Base-by-base conservation (phyloP, 2,113 vertebrate genomes). In the Zootoca vivipara region DNA sequence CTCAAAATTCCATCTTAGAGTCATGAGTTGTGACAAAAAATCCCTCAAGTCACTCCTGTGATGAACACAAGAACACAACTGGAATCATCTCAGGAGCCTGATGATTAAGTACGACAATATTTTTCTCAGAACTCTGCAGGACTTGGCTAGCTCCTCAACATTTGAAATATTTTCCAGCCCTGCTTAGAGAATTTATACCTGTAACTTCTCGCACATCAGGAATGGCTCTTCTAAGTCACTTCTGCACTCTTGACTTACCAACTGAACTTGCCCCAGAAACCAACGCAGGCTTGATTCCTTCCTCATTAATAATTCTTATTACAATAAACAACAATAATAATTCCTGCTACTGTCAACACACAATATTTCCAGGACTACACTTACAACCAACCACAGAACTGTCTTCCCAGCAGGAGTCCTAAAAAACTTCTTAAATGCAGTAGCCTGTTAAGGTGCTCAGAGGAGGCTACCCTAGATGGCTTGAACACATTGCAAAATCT, bases 81-180 rank as follows among this genome's bases (percentile, higher is more conserved):
- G 24, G 72, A 64, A 85, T 56, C 56, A 38, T 74, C 24, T 74
- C 33, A 10, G 33, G 26, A 38, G 33, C 4, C 73, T 38, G 56
- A 30, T 86, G 77, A 87, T 24, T 78, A 42, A 78, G 85, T 46
- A 33, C 78, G 46, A 13, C 64, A 75, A 40, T 87, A 56, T 70
- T 70, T 52, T 80, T 78, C 84, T 78, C 73, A 65, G 56, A 56
- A n/a, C 84, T 85, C 62, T 64, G n/a, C 42, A 72, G n/a, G 42
- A 7, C 64, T 82, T 82, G 35, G 67, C 58, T 62, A 20, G 10
- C 79, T 73, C 69, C 18, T 64, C 10, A 75, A 38, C 35, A 38
- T 79, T 30, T 70, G 75, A 79, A 28, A 56, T 56, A 69, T 52
- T 86, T 46, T 28, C 64, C 12, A 38, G n/a, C 46, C 85, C 65